These are phyloP conservation scores for Sphyrna mokarran DNA, from an alignment of 2,113 vertebrate genomes.

Conservation along the genomic window DNA sequence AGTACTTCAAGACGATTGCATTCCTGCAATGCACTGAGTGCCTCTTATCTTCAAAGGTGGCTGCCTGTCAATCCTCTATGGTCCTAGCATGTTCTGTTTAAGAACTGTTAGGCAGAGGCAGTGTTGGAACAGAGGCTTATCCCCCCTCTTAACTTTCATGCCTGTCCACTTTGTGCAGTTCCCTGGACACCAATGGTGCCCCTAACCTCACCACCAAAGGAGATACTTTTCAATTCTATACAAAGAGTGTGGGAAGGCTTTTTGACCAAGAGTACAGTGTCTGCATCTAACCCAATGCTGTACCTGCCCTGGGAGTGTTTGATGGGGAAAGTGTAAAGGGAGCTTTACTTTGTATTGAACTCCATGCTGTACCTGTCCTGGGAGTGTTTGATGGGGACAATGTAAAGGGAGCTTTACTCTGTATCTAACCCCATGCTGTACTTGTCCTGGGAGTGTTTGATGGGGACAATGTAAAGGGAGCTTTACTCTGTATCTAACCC, in stretches of 20 bases:
- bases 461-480: no score
- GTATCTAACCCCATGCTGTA: not conserved
- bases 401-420: not conserved
- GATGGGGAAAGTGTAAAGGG: no score
- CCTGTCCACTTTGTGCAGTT: not conserved
- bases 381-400: no score
- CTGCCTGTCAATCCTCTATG: not conserved
- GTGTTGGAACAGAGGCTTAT: not conserved
- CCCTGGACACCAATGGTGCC: not conserved
- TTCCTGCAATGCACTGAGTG: not conserved
- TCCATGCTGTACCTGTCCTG: no score
- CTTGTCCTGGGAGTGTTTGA: not conserved
- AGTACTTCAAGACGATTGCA: slow-evolving; percentile 17
- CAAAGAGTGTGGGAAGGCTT: not conserved
- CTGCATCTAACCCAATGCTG: no score
- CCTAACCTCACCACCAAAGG: not conserved
- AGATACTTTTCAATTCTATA: not conserved
- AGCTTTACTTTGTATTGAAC: no score
- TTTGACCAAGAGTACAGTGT: not conserved
- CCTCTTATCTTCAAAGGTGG: not conserved
- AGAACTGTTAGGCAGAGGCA: not conserved
- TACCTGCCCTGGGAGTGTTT: no score
- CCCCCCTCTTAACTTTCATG: not conserved
- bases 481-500: no score
- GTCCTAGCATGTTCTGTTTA: not conserved